phyloP scores from a whole-genome alignment of 2,888 invertebrate genomes.

The Limnephilus lunatus region DNA sequence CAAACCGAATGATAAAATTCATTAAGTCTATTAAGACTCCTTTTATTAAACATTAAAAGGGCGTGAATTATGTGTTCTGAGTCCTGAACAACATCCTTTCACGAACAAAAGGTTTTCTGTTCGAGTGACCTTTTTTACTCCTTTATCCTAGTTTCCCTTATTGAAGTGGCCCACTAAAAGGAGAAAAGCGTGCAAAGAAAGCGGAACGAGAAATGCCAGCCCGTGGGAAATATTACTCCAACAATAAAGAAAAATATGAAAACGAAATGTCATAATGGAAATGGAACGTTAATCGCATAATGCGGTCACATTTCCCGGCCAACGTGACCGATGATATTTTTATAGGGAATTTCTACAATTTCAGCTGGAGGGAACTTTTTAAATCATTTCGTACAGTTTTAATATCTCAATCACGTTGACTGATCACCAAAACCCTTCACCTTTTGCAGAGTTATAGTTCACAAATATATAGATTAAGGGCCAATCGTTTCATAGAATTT shows the following conservation, averaged over 20 bases:
- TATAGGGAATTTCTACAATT: not conserved
- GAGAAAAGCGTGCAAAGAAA: not conserved
- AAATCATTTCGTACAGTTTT: not conserved
- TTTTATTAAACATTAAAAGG: constrained; percentile 2
- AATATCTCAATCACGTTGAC: not conserved
- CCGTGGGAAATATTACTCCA: constrained; percentile 41
- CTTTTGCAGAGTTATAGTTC: not conserved
- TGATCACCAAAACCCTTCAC: not conserved
- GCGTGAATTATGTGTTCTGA: constrained; percentile 2
- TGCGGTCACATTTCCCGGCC: not conserved
- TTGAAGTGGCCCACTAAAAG: not conserved
- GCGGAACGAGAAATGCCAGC: constrained; percentile 13
- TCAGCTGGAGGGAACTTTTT: not conserved
- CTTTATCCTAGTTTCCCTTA: not conserved
- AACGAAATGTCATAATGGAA: constrained; percentile 39
- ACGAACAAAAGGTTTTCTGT: not conserved
- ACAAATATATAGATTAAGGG: not conserved
- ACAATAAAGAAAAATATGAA: constrained; percentile 37
- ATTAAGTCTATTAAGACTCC: not conserved
- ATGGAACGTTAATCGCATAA: constrained; percentile 38
- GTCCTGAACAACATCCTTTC: not conserved
- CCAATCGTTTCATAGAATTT: too few relatives aligned
- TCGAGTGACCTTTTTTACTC: constrained; percentile 2
- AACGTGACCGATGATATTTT: constrained; percentile 20
- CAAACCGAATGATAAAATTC: not conserved